Percentiles rank a stretch among this genome's conserved stretches.
phyloP scores from a whole-genome alignment of 2,113 vertebrate species.

The Alectura lathami region DNA sequence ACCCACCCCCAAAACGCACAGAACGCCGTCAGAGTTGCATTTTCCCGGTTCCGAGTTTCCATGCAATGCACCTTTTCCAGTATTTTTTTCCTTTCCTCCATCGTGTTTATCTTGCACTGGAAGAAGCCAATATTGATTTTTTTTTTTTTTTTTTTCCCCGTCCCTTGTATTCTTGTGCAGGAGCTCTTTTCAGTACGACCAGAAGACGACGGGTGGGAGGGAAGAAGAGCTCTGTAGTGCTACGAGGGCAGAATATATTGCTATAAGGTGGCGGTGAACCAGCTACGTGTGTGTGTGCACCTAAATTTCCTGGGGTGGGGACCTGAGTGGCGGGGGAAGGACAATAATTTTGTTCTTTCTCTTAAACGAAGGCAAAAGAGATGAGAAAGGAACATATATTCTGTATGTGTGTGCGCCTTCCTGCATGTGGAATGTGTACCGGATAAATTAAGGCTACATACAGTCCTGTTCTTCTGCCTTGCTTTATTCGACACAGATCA shows the following conservation, averaged over 20 bases:
- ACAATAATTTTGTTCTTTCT: neutral
- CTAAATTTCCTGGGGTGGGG: neutral
- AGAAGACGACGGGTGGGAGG: neutral
- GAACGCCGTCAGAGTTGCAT: neutral
- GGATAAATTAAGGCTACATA: neutral
- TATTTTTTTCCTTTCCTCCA: neutral
- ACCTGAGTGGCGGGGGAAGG: neutral
- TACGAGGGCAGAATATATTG: neutral
- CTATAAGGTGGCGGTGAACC: neutral
- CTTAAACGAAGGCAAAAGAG: neutral
- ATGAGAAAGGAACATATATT: too few relatives aligned
- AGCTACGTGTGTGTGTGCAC: neutral
- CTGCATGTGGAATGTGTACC: neutral
- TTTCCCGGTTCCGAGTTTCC: neutral
- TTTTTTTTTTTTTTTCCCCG: rapidly evolving
- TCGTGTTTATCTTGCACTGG: neutral
- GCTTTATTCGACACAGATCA: conserved; percentile 22
- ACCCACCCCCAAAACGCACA: neutral
- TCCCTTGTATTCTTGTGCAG: neutral
- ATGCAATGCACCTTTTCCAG: neutral
- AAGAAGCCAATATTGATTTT: neutral
- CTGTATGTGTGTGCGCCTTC: neutral
- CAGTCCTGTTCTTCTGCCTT: neutral
- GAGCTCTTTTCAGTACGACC: neutral
- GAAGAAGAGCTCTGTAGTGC: neutral